phyloP scores from a whole-genome alignment of 1,140 invertebrate species.

The Drosophila sechellia region DNA sequence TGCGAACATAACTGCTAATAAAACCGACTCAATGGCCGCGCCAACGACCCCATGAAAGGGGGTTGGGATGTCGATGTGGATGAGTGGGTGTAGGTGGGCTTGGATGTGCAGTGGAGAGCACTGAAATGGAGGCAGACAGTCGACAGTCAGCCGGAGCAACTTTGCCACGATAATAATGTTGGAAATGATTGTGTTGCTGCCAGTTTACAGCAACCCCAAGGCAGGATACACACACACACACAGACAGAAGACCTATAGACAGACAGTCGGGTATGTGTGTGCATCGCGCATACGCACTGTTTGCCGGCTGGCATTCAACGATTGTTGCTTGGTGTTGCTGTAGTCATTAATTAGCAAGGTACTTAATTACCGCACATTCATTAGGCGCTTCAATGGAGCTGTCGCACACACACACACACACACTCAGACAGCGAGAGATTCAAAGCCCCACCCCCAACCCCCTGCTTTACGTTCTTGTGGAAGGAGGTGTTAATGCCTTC shows the following conservation, averaged over 20 bases:
- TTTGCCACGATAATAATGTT: constrained; percentile 59
- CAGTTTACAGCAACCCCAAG: constrained; percentile 59
- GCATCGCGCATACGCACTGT: constrained; percentile 73
- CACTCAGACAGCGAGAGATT: not conserved
- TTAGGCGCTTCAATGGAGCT: constrained; percentile 80
- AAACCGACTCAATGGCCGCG: constrained; percentile 73
- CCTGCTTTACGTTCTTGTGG: constrained; percentile 54
- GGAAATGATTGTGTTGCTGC: constrained; percentile 62
- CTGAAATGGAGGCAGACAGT: constrained; percentile 16
- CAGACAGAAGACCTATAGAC: constrained; percentile 17
- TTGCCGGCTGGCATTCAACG: constrained; percentile 57
- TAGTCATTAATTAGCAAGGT: constrained; percentile 84
- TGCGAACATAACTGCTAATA: constrained; percentile 78
- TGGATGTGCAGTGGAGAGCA: constrained; percentile 36
- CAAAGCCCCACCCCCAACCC: not conserved
- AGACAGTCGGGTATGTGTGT: constrained; percentile 25
- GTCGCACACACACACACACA: constrained; percentile 41
- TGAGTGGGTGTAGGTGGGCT: too few species aligned
- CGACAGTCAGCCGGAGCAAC: constrained; percentile 20
- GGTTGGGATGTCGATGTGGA: constrained; percentile 15
- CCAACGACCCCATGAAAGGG: constrained; percentile 55
- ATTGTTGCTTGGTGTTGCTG: constrained; percentile 71
- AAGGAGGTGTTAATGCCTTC: constrained; percentile 65
- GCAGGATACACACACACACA: constrained; percentile 11
- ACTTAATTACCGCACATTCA: constrained; percentile 85